phyloP scores from a whole-genome alignment of 2,888 invertebrate species.

The Frankliniella fusca region DNA sequence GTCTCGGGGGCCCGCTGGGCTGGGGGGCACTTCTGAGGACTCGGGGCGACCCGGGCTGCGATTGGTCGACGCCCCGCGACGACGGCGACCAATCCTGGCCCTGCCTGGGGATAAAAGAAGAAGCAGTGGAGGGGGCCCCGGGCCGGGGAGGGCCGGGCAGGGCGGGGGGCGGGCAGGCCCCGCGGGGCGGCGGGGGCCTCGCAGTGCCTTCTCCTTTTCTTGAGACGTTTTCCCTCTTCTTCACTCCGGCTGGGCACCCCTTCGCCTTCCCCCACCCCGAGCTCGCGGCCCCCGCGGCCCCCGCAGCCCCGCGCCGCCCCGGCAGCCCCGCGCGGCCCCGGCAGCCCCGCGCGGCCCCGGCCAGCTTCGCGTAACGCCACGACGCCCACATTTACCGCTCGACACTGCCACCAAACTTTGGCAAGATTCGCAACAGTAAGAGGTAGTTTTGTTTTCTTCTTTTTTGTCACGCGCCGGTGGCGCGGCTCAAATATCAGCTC shows the following conservation, averaged over 20 bases:
- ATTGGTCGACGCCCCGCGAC: slow-evolving; percentile 8
- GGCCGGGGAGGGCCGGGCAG: slow-evolving; percentile 31
- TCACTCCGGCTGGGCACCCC: slow-evolving; percentile 37
- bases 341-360: neutral
- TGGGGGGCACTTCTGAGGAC: neutral
- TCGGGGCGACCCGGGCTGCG: slow-evolving; percentile 5
- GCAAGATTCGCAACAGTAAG: neutral
- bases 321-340: slow-evolving; percentile 39
- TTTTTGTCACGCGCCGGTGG: too few species aligned
- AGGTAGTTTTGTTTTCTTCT: neutral
- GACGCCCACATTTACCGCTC: neutral
- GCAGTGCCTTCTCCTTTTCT: slow-evolving; percentile 37
- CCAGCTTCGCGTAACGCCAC: neutral
- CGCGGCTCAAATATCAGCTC: too few species aligned
- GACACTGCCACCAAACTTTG: neutral
- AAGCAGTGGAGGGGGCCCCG: slow-evolving; percentile 31
- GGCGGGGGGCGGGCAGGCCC: slow-evolving; percentile 32
- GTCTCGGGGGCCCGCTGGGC: neutral
- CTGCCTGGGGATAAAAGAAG: slow-evolving; percentile 21
- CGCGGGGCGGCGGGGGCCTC: slow-evolving; percentile 36
- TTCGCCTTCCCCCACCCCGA: slow-evolving; percentile 39
- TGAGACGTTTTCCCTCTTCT: slow-evolving; percentile 39
- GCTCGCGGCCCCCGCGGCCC: slow-evolving; percentile 36
- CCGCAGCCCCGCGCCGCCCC: slow-evolving; percentile 39
- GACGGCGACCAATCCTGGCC: slow-evolving; percentile 2